phyloP scores from a whole-genome alignment of 2,113 vertebrate genomes.

The Pseudopodoces humilis region DNA sequence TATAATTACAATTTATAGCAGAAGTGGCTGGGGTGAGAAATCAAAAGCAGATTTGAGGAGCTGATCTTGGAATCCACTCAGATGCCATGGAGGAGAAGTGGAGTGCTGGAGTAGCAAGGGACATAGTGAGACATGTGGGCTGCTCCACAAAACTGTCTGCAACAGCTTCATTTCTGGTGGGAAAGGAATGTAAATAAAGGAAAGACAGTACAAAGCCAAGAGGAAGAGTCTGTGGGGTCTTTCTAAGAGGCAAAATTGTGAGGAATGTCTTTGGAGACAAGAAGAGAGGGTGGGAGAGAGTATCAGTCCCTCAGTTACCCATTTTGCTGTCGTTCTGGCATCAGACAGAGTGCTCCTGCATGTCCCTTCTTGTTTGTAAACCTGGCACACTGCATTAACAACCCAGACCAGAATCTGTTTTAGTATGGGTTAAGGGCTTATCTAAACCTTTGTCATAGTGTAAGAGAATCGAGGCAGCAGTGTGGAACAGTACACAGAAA shows the following conservation, averaged over 20 bases:
- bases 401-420: not conserved
- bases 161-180: not conserved
- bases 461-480: not conserved
- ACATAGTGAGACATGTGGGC: accelerated
- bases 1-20: not conserved
- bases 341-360: not conserved
- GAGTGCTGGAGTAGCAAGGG: not conserved
- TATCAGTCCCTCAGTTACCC: not conserved
- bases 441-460: not conserved
- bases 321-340: not conserved
- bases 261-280: not conserved
- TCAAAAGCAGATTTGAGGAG: not conserved
- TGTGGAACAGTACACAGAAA: not conserved
- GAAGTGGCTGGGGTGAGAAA: not conserved
- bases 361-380: not conserved
- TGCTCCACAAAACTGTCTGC: not conserved
- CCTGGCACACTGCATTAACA: not conserved
- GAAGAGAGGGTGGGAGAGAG: not conserved
- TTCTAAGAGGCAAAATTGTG: not conserved
- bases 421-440: not conserved
- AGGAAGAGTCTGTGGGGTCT: not conserved
- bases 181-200: not conserved
- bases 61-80: not conserved
- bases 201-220: not conserved
- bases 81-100: not conserved